Evolutionary conservation across 2,888 invertebrate genomes (phyloP), one percentile per base, ranked within the genome.

Genomic region (Carabus problematicus): DNA sequence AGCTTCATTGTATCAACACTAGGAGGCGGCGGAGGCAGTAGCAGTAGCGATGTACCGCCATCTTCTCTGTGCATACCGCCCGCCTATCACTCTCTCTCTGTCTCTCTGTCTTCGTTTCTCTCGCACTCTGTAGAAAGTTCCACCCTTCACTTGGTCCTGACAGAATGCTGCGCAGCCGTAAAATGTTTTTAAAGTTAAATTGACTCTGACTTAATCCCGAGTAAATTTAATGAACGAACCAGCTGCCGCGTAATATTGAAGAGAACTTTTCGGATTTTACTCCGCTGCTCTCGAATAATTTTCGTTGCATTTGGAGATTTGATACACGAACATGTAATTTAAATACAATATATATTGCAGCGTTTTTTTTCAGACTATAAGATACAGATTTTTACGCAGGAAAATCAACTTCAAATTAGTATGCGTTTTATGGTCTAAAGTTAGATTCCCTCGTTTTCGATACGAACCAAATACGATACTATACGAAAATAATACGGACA

Each of bases 1-100:
- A 78, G 79, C 79, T 77, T 75, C 78, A 77, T 78, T 77, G 77
- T 75, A 75, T 77, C 77, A 76, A 75, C 76, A 75, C 77, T 74
- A 74, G 55, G 58, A 58, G 59, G 55, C 39, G 29, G 18, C 14
- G 16, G 14, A 18, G 52, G 49, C 49, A 49, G 49, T 16, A 47
- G n/a, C 43, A 43, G 43, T 12, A 43, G 12, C 43, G 12, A 43
- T 16, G 47, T 9, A 8, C 12, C 29, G 29, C 29, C 29, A 29
- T 29, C 29, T 29, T 29, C 29, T 29, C 18, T 16, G 52, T 16
- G 8, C 52, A 52, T 12, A n/a, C 14, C 3, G 3, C 11, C 8
- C 19, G 6, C 3, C 49, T 49, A 8, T 49, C 49, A 12, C 2
- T 49, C 49, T 12, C 7, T 12, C 0, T 12, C 7, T 29, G 4